Evolutionary conservation across 2,797 vertebrate genomes (phyloP), one percentile per base, ranked within the genome.

Genomic region (Sebastolobus altivelis): DNA sequence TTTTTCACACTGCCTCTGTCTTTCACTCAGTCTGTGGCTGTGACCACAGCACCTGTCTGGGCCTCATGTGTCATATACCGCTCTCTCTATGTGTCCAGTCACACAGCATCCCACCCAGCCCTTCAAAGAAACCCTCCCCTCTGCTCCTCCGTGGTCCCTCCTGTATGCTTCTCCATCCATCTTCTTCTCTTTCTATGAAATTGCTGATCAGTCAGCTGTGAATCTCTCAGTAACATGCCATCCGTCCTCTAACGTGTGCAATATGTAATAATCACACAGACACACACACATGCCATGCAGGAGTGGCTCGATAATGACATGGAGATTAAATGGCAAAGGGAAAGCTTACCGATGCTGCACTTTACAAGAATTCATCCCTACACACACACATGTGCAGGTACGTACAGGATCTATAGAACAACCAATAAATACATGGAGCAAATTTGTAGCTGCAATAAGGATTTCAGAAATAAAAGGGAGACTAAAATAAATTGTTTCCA

Each of bases 1-100:
- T 93, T 92, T 93, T 93, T 93, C 91, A 93, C 90, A 87, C 88
- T 65, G 84, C 83, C 83, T 87, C 79, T 85, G 90, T 93, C 89
- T 93, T 81, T 92, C 89, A 85, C 83, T 92, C 87, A 72, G 80
- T 86, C 77, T 83, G 79, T 46, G 81, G 77, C 83, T 83, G 75
- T 66, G 84, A 82, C 84, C 87, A 40, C n/a, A 77, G 82, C 88
- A 93, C 90, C 92, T 93, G 92, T 82, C 86, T 77, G 72, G 71
- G 74, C 82, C 86, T 73, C 73, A 84, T 77, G 79, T 79, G 78
- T 82, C 85, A 82, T 46, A 63, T 11, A 20, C 40, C 27, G 65
- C 71, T 18, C 38, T 43, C 8, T 31, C 31, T 62, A 20, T 52
- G 67, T 29, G 62, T 86, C 72, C 80, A 60, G 3, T 72, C 82